Evolutionary conservation across 1,140 invertebrate species (phyloP), one percentile per base, ranked within the genome.

Genomic region (Drosophila sturtevanti): DNA sequence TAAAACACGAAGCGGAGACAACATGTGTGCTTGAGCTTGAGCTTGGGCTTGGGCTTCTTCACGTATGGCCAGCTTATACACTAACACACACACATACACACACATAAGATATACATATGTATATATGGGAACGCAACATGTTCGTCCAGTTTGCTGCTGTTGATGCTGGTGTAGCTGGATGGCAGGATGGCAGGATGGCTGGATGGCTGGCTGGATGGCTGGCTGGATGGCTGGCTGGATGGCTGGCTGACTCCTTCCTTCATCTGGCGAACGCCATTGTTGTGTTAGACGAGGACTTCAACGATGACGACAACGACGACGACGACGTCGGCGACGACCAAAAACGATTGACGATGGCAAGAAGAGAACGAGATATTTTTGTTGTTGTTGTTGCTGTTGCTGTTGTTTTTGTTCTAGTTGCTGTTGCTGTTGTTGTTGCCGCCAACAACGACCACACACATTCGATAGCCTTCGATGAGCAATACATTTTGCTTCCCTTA

Each of bases 381-480:
- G 41, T 18, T 44, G 41, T 44, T 44, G 41, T 44, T 41, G n/a
- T 14, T 41, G 38, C 9, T 18, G 38, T 9, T 44, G 41, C 16
- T 44, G 14, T n/a, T n/a, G 37, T 24, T 16, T 44, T n/a, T n/a
- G n/a, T n/a, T n/a, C n/a, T n/a, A n/a, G 41, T 44, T 44, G 16
- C 16, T 44, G 41, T 16, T 44, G 38, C 21, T 11, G 41, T 21
- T 48, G 41, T 21, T 48, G 41, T 14, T 14, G 38, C 14, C 14
- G 9, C 14, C 37, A 64, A 72, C 72, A 62, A 89, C 84, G 85
- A 79, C 77, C 68, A 48, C 68, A 48, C 68, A 79, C 84, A 89
- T 89, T 89, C 84, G 84, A 89, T 89, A 89, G 85, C 84, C 84
- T 89, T 89, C 84, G 84, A 89, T 89, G 84, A 89, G 84, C 84